phyloP scores from a whole-genome alignment of 2,888 invertebrate species.

The Plagodis pulveraria region DNA sequence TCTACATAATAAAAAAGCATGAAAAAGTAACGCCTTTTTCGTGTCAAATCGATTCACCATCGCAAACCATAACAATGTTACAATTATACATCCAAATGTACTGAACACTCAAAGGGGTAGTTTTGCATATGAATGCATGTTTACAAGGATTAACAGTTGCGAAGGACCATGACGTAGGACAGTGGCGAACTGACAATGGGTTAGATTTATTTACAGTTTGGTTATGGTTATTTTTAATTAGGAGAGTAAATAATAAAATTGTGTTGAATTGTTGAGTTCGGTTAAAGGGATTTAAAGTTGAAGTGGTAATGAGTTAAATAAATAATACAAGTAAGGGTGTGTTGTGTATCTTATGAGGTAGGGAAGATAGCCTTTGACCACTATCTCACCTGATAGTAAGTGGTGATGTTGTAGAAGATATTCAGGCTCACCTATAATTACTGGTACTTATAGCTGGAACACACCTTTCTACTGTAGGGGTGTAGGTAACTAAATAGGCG shows the following conservation, averaged over 20 bases:
- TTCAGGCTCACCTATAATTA: no score
- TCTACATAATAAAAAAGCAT: no score
- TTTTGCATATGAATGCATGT: conserved; percentile 61
- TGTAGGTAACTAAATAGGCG: no score
- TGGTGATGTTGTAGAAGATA: no score
- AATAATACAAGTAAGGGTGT: background rate
- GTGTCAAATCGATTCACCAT: conserved; percentile 51
- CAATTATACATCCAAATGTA: conserved; percentile 71
- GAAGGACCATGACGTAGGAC: conserved; percentile 27
- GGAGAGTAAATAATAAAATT: conserved; percentile 11
- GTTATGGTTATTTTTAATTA: conserved; percentile 24
- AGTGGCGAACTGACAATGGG: conserved; percentile 16
- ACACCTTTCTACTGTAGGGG: no score
- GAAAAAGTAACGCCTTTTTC: conserved; percentile 10
- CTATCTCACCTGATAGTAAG: no score
- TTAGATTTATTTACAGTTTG: conserved; percentile 23
- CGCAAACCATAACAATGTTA: conserved; percentile 63
- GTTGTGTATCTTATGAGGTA: no score
- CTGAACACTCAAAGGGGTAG: conserved; percentile 39
- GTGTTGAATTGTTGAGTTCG: background rate
- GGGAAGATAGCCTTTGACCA: no score
- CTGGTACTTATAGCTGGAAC: no score
- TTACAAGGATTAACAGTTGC: conserved; percentile 52
- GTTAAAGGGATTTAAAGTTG: background rate
- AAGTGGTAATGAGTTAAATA: background rate